phyloP scores from a whole-genome alignment of 2,797 vertebrate genomes.

The Karalla daura region DNA sequence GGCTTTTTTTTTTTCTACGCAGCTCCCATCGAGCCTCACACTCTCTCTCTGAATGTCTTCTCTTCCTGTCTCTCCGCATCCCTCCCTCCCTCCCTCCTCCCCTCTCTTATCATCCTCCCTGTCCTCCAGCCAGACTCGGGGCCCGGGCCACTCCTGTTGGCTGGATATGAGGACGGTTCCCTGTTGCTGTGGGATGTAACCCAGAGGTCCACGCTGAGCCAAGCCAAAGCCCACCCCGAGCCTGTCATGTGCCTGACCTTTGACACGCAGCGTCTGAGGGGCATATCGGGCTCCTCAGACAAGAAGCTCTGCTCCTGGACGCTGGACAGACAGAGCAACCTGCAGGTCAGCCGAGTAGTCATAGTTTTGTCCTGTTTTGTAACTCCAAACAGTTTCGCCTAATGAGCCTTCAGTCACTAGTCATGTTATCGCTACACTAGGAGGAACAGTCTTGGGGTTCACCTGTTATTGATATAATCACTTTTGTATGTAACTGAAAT shows the following conservation, averaged over 20 bases:
- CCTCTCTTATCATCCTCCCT: conserved; percentile 39
- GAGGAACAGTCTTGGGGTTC: background rate
- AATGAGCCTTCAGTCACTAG: background rate
- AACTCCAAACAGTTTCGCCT: background rate
- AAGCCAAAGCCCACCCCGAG: conserved; percentile 86
- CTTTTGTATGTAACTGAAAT: background rate
- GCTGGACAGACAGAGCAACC: conserved; percentile 88
- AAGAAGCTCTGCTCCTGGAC: conserved; percentile 90
- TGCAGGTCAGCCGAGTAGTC: conserved; percentile 90
- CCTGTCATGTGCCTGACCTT: conserved; percentile 96
- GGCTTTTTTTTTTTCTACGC: conserved; percentile 34
- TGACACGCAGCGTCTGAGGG: conserved; percentile 86
- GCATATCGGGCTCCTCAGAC: conserved; percentile 93
- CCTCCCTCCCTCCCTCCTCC: conserved; percentile 33
- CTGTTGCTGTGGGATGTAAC: conserved; percentile 92
- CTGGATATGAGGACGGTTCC: conserved; percentile 95
- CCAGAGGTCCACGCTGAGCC: conserved; percentile 84
- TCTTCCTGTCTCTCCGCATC: conserved; percentile 14
- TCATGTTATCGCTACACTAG: background rate
- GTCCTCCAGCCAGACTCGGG: conserved; percentile 80
- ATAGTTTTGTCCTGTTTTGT: background rate
- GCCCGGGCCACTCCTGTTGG: conserved; percentile 86
- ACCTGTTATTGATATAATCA: background rate
- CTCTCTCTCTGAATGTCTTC: conserved; percentile 20
- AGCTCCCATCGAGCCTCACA: conserved; percentile 35